Evolutionary conservation across 2,797 vertebrate species (phyloP).

Genomic region (Cyprinella venusta): DNA sequence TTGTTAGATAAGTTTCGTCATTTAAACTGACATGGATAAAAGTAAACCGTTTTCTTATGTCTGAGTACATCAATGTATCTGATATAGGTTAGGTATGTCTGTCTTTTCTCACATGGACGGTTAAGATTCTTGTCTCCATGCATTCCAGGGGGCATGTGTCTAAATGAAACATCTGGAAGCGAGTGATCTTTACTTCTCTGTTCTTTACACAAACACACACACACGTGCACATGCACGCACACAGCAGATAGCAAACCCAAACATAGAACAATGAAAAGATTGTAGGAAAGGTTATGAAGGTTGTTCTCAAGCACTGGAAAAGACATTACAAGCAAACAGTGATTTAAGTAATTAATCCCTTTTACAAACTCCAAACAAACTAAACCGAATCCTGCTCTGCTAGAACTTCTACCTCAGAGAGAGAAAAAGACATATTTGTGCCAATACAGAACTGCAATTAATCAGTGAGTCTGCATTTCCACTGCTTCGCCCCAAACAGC

Average conservation of each 20-base stretch:
- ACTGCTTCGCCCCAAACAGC: constrained; percentile 10
- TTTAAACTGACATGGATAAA: constrained; percentile 9
- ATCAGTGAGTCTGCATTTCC: constrained; percentile 43
- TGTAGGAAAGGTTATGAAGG: constrained; percentile 26
- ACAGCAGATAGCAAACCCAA: constrained; percentile 12
- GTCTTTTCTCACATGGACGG: constrained; percentile 10
- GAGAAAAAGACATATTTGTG: background rate
- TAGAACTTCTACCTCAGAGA: constrained; percentile 13
- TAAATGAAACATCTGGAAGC: constrained; percentile 51
- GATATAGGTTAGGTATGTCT: constrained; percentile 8
- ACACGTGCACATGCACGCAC: background rate
- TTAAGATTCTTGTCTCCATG: constrained; percentile 6
- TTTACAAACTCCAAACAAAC: constrained; percentile 18
- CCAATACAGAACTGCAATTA: constrained; percentile 8
- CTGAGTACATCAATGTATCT: constrained; percentile 16
- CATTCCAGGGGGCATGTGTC: constrained; percentile 19
- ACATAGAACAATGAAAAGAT: constrained; percentile 20
- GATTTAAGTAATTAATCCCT: constrained; percentile 10
- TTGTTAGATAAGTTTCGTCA: background rate
- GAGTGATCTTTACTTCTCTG: constrained; percentile 32
- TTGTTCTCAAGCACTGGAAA: constrained; percentile 15
- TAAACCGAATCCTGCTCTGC: background rate
- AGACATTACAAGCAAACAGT: constrained; percentile 28
- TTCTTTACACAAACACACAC: constrained; percentile 27
- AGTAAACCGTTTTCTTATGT: background rate